These are phyloP conservation scores for Calosoma granatense DNA, from an alignment of 1,140 invertebrate species.

Conservation along the genomic window DNA sequence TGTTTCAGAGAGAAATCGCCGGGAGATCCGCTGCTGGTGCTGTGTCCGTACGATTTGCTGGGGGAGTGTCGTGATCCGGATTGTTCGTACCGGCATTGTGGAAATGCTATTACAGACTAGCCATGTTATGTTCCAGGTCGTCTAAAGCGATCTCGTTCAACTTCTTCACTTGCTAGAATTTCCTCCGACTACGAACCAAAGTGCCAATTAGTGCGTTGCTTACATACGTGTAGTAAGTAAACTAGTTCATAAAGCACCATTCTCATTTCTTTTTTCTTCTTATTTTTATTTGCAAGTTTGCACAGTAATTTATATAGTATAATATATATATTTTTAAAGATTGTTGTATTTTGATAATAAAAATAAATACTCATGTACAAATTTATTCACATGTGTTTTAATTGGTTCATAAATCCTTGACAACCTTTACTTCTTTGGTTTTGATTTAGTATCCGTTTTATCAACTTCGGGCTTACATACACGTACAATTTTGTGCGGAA, in stretches of 20 bases:
- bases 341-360: background rate
- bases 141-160: background rate
- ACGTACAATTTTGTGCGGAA: slow-evolving; percentile 56
- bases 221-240: slow-evolving; percentile 9
- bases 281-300: background rate
- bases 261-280: background rate
- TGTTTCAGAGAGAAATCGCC: slow-evolving; percentile 15
- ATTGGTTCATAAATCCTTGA: background rate
- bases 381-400: background rate
- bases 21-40: slow-evolving; percentile 19
- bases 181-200: background rate
- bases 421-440: background rate
- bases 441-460: no score
- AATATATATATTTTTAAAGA: slow-evolving; percentile 5
- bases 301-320: background rate
- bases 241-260: background rate
- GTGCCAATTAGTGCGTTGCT: slow-evolving; percentile 1
- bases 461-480: background rate
- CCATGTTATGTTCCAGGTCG: background rate
- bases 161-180: background rate
- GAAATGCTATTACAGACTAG: background rate
- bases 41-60: slow-evolving; percentile 25
- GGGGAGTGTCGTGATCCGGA: slow-evolving; percentile 24
- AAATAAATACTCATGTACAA: background rate
- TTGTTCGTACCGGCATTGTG: slow-evolving; percentile 23